Evolutionary conservation across 2,797 vertebrate species (phyloP).

Genomic region (Parauchenoglanis punctatus): DNA sequence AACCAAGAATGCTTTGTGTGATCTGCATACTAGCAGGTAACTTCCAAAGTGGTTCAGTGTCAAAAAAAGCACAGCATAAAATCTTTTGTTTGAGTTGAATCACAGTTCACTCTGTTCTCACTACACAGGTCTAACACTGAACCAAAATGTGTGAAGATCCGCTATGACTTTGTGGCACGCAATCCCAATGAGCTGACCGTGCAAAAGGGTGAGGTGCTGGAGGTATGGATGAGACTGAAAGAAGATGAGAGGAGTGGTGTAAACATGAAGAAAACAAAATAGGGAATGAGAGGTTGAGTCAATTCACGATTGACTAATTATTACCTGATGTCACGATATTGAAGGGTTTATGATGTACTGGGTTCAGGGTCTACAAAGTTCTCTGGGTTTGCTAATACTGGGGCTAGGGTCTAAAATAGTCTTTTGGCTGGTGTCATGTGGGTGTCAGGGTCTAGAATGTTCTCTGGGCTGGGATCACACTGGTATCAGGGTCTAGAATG

Average conservation of each 20-base stretch:
- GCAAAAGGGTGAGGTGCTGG: conserved; percentile 81
- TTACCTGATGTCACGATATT: neutral
- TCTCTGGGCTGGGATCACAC: neutral
- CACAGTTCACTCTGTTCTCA: conserved; percentile 21
- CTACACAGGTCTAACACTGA: conserved; percentile 70
- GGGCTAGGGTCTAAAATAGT: neutral
- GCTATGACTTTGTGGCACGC: conserved; percentile 82
- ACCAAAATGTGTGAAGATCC: conserved; percentile 78
- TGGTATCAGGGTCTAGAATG: neutral
- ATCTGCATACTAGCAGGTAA: neutral
- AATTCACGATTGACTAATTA: neutral
- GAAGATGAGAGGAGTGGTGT: neutral
- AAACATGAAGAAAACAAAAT: neutral
- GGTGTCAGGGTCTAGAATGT: neutral
- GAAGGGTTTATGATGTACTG: neutral
- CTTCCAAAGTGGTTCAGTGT: neutral
- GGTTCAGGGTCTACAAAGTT: neutral
- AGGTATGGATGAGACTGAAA: conserved; percentile 68
- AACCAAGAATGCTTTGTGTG: neutral
- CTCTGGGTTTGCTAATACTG: neutral
- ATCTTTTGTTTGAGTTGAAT: neutral
- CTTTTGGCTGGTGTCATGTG: neutral
- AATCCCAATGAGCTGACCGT: conserved; percentile 84
- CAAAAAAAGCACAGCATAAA: neutral
- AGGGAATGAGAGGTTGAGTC: neutral